Base-by-base conservation (phyloP, 2,888 invertebrate genomes). In the Acronicta alni region DNA sequence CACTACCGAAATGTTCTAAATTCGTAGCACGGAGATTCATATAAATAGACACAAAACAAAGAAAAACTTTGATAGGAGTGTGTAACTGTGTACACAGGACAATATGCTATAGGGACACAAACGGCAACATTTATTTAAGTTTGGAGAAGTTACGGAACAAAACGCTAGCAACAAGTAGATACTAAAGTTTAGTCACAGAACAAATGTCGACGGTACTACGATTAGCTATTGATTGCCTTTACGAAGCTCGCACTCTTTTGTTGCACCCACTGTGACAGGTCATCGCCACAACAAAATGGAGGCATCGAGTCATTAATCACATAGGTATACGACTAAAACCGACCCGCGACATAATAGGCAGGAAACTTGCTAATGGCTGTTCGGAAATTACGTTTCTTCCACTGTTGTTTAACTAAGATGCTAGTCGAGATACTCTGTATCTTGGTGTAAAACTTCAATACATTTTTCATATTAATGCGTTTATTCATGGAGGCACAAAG, bases 291-390 rank as follows among this genome's bases (percentile, higher is more conserved):
- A 78, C 76, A 83, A 83, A 87, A 87, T 87, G 85, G 80, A 77
- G 79, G 81, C 77, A 80, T 72, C 64, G 75, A 71, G 77, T 87
- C 92, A 92, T 93, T 90, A 92, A 92, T 92, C 92, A 90, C 91
- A 85, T 85, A 8, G 20, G 20, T 20, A 89, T 90, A 91, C 91
- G 90, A 87, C 87, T 85, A 87, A 82, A 80, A 75, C 82, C 79
- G 75, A 80, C 77, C 77, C 72, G 74, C 83, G 72, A 68, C 81
- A 80, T 88, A 90, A 90, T 84, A 79, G 82, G 78, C 85, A 81
- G 87, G 83, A 87, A 90, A 86, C 85, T 84, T 80, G 85, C 86
- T 91, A 91, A 92, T 90, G 89, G 88, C 78, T 80, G 81, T 78
- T 72, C 76, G 81, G 83, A 89, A 90, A 91, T 90, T 89, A 90